Percentiles rank a stretch among this genome's conserved stretches.
phyloP scores from a whole-genome alignment of 2,113 vertebrate species.

The Fulmarus glacialis region DNA sequence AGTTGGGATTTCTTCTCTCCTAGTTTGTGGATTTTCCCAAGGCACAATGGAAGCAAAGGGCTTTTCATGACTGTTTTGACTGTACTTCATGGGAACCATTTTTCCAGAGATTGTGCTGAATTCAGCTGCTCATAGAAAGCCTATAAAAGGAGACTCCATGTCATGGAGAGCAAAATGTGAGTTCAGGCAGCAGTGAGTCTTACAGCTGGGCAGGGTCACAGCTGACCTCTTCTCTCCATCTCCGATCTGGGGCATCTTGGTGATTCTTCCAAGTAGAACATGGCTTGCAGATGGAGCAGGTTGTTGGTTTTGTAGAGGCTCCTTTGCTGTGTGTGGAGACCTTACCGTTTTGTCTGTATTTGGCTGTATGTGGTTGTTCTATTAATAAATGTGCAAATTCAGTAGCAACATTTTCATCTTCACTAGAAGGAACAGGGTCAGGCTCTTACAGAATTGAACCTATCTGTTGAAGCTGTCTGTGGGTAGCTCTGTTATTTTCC shows the following conservation, averaged over 20 bases:
- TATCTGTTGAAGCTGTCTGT: not conserved
- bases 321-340: not conserved
- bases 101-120: not conserved
- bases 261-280: not conserved
- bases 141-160: not conserved
- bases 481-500: not conserved
- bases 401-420: not conserved
- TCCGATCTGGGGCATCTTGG: not conserved
- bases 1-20: not conserved
- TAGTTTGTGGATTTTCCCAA: not conserved
- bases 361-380: not conserved
- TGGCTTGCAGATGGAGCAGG: not conserved
- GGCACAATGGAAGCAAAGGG: not conserved
- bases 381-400: not conserved
- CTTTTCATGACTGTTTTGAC: not conserved
- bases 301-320: not conserved
- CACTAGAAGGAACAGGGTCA: not conserved
- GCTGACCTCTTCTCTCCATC: not conserved
- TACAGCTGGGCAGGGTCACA: not conserved
- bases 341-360: not conserved
- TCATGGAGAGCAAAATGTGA: accelerated
- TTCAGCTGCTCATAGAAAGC: not conserved
- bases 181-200: not conserved
- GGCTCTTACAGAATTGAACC: not conserved
- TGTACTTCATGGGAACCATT: not conserved